Evolutionary conservation across 2,888 invertebrate genomes (phyloP).

Genomic region (Odontomyia ornata): DNA sequence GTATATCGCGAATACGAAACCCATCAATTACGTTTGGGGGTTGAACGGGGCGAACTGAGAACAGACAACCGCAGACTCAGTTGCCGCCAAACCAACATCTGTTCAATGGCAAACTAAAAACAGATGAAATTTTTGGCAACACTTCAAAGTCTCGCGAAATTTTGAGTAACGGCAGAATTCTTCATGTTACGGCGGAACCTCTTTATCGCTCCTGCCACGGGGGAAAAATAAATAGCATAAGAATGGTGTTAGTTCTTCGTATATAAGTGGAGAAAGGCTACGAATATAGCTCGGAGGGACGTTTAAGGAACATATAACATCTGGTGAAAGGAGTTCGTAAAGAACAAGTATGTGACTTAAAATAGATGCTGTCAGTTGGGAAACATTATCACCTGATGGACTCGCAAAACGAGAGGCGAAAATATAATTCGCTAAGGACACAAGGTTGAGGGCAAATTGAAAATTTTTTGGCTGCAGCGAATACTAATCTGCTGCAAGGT

Average conservation of each 20-base stretch:
- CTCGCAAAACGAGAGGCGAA: neutral
- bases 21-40: neutral
- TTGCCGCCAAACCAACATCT: constrained; percentile 13
- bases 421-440: neutral
- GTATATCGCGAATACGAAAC: neutral
- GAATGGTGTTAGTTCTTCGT: neutral
- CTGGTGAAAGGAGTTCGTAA: neutral
- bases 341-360: neutral
- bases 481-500: too few species aligned
- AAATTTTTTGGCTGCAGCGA: too few species aligned
- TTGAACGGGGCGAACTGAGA: neutral
- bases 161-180: neutral
- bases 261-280: neutral
- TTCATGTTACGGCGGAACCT: neutral
- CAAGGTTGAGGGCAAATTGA: too few species aligned
- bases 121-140: constrained; percentile 22
- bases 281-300: neutral
- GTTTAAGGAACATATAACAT: neutral
- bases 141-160: constrained; percentile 16
- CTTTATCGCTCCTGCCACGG: neutral
- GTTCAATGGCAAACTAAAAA: constrained; percentile 22
- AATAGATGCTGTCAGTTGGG: neutral
- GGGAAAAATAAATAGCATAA: neutral
- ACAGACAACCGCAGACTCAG: neutral
- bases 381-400: constrained; percentile 2